Evolutionary conservation across 2,888 invertebrate genomes (phyloP), one percentile per base, ranked within the genome.

Genomic region (Plemyria rubiginata): DNA sequence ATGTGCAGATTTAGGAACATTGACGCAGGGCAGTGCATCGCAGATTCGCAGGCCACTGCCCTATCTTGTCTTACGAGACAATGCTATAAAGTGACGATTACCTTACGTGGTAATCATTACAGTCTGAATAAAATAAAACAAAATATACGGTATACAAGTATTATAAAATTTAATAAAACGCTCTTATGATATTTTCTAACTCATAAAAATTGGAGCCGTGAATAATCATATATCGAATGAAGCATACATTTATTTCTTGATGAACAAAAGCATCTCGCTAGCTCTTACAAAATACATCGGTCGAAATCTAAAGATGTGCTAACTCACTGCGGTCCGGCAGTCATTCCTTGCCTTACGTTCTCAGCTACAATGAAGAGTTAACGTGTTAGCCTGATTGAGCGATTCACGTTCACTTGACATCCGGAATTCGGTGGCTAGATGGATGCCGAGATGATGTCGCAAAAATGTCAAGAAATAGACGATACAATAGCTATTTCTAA

Each of bases 351-450:
- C 67, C 73, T 65, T 75, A 72, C 74, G 75, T 79, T 80, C 74
- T 76, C 71, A 71, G 77, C 74, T 77, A 80, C 67, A 70, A 69
- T 60, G 77, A 81, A 79, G 78, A 82, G 77, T 75, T 82, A 81
- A 84, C 77, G 82, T 80, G 84, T 82, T 81, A 76, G 72, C 66
- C 74, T 80, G 88, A 87, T 88, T 88, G 82, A 86, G 79, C 85
- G 84, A 88, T 88, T 87, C 88, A 87, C 77, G 75, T 74, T 76
- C 75, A 73, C 74, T 81, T 81, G 75, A 80, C 67, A 72, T 56
- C 62, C 69, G 67, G 67, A 68, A 65, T 65, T 65, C 68, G 57
- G 68, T 68, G 66, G 67, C 65, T 59, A 46, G 55, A 55, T 58
- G 56, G 62, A 66, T 65, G 68, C 58, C 15, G 38, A 45, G 68